Evolutionary conservation across 2,113 vertebrate species (phyloP), one percentile per base, ranked within the genome.

Genomic region (Mustela nigripes): DNA sequence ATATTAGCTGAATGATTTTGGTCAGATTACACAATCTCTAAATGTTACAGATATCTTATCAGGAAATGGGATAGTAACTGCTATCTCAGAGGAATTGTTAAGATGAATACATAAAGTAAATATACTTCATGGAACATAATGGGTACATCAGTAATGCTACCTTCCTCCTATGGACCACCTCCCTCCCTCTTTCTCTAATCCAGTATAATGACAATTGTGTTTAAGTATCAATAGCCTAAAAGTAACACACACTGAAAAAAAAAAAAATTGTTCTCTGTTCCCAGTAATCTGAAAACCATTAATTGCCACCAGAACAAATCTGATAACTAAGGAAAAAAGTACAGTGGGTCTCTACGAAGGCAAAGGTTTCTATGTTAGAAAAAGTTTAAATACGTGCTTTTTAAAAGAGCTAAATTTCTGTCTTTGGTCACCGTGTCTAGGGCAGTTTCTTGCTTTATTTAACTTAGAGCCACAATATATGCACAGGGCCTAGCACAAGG

Each of bases 361-460:
- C 33, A 60, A 86, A 95, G 2, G 22, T 60, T 85, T 60, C 42
- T 58, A 19, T 74, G 60, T 16, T 69, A 76, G 21, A 60, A 92
- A 45, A 93, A 21, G 39, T 74, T 50, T 53, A 73, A 95, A 73
- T 58, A 74, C 12, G 53, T 84, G 6, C 14, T 93, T 96, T 86
- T 87, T 48, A 63, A 82, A n/a, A 33, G 18, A 63, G 7, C 2
- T 82, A 22, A 89, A 42, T 71, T 42, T 65, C 19, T 86, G 80
- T 92, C 22, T 11, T 45, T 16, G 11, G 3, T 42, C 1, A 42
- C 56, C 10, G 39, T n/a, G 11, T 65, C 28, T 10, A 15, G 31
- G 15, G 11, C 7, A 56, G 11, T 48, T 9, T 1, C 5, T 58
- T 18, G 3, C 50, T 26, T 67, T 69, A 33, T 63, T 80, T 26